Evolutionary conservation across 2,113 vertebrate species (phyloP).

Genomic region (Riparia riparia): DNA sequence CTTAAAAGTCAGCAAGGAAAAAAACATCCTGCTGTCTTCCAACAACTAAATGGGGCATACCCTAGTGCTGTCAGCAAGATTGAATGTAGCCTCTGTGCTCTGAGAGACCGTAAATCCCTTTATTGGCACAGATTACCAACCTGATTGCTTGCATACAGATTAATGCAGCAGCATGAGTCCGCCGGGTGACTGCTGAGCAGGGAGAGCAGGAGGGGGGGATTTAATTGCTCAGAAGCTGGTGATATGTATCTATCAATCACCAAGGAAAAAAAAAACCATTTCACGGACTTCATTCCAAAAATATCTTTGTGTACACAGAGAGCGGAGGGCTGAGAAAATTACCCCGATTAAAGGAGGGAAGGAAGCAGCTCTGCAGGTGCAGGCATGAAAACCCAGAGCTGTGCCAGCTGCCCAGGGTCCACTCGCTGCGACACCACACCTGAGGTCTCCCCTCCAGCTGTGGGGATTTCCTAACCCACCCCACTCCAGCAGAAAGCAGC

Average conservation of each 20-base stretch:
- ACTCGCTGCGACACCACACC: background rate
- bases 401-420: background rate
- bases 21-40: background rate
- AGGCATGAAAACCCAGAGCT: background rate
- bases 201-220: background rate
- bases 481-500: background rate
- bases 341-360: background rate
- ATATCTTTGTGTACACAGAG: background rate
- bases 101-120: slow-evolving; percentile 21
- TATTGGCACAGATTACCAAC: slow-evolving; percentile 26
- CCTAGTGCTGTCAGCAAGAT: slow-evolving; percentile 21
- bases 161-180: background rate
- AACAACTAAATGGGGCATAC: slow-evolving; percentile 16
- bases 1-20: background rate
- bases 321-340: background rate
- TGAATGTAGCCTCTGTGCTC: background rate
- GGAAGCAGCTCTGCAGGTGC: background rate
- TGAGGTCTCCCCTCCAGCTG: background rate
- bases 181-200: background rate
- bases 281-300: background rate
- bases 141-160: slow-evolving; percentile 27
- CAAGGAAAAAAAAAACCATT: background rate
- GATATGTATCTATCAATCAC: slow-evolving; percentile 25
- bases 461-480: background rate
- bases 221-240: background rate